These are phyloP conservation scores for Monomorium pharaonis DNA, from an alignment of 1,140 invertebrate species.

Conservation along the genomic window DNA sequence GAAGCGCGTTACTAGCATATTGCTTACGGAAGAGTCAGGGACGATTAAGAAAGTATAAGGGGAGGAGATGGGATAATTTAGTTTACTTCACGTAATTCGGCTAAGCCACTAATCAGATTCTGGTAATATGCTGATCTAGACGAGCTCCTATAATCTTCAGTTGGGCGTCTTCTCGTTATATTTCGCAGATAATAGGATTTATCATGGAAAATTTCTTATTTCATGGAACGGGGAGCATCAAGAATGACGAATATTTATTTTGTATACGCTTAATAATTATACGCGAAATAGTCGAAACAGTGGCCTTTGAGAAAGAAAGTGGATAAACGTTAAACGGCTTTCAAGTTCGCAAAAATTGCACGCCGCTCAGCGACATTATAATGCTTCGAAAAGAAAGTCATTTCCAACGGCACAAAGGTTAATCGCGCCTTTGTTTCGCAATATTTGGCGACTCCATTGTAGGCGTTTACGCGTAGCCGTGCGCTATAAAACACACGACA, in stretches of 20 bases:
- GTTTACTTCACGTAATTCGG: conserved; percentile 68
- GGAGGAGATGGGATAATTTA: conserved; percentile 57
- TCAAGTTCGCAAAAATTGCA: conserved; percentile 57
- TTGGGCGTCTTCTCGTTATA: conserved; percentile 34
- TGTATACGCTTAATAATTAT: conserved; percentile 18
- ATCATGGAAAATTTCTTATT: not conserved
- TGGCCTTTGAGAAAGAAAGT: conserved; percentile 2
- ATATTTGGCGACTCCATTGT: conserved; percentile 51
- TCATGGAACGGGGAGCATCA: not conserved
- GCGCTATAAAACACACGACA: not conserved
- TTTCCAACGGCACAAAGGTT: conserved; percentile 52
- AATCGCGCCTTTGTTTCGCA: conserved; percentile 51
- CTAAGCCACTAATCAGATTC: conserved; percentile 74
- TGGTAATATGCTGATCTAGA: conserved; percentile 64
- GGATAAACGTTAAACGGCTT: conserved; percentile 41
- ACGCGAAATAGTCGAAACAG: no score
- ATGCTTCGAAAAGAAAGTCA: conserved; percentile 42
- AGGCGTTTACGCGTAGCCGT: not conserved
- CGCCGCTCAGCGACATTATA: conserved; percentile 41
- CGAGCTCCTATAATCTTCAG: conserved; percentile 58
- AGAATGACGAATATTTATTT: conserved; percentile 1
- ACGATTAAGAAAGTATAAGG: conserved; percentile 55
- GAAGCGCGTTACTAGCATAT: conserved; percentile 55
- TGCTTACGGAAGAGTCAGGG: conserved; percentile 47
- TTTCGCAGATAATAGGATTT: not conserved